phyloP scores from a whole-genome alignment of 2,888 invertebrate genomes.

The Myopa testacea region DNA sequence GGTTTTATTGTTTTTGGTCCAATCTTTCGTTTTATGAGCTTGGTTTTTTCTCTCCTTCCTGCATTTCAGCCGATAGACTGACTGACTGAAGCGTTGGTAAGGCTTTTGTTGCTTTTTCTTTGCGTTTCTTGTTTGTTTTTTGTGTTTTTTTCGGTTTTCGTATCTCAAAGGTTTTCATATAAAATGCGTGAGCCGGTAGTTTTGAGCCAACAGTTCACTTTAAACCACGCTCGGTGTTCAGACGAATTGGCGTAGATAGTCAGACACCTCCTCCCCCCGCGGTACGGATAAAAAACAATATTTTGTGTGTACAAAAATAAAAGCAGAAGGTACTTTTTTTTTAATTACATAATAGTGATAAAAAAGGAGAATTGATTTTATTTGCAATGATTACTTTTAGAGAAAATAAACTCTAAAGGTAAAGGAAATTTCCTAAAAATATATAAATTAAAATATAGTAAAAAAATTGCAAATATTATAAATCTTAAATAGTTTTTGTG shows the following conservation, averaged over 20 bases:
- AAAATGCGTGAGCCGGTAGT: constrained; percentile 57
- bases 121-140: not conserved
- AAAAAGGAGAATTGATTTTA: no score
- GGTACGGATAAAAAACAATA: not conserved
- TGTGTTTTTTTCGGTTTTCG: constrained; percentile 1
- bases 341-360: not conserved
- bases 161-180: constrained; percentile 57
- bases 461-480: no score
- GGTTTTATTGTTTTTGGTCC: no score
- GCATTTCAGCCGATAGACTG: no score
- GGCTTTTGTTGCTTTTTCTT: not conserved
- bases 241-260: constrained; percentile 20
- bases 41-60: no score
- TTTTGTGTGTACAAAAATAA: not conserved
- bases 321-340: constrained; percentile 19
- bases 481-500: no score
- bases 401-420: no score
- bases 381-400: no score
- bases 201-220: constrained; percentile 58
- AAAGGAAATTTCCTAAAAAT: no score
- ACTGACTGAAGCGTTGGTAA: no score
- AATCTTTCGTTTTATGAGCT: no score
- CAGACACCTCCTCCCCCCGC: not conserved
- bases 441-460: no score
- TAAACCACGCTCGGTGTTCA: constrained; percentile 51